These are phyloP conservation scores for Bradypodion pumilum DNA, from an alignment of 2,797 vertebrate species.

Conservation along the genomic window DNA sequence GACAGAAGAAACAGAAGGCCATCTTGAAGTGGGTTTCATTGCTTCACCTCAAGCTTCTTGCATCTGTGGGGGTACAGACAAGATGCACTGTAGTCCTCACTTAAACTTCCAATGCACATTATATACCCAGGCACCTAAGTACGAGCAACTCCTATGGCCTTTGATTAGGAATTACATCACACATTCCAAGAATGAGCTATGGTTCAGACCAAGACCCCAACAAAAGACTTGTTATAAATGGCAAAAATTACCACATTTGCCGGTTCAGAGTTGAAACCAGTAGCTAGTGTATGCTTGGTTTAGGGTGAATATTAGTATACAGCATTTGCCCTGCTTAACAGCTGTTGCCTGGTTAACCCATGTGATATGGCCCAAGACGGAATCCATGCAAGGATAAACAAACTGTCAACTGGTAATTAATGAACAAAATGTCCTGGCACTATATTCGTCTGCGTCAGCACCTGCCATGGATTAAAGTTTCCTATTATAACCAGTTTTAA, in stretches of 20 bases:
- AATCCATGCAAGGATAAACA: conserved; percentile 19
- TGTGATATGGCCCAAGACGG: conserved; percentile 8
- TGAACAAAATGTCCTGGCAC: conserved; percentile 20
- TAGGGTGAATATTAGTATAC: background rate
- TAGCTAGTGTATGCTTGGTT: background rate
- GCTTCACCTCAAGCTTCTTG: background rate
- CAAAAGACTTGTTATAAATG: conserved; percentile 9
- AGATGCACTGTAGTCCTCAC: too few relatives aligned
- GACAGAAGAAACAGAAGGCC: background rate
- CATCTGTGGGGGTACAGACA: too few relatives aligned
- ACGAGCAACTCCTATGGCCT: background rate
- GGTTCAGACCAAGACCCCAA: conserved; percentile 14
- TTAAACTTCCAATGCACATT: background rate
- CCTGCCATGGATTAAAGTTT: conserved; percentile 22
- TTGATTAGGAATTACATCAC: conserved; percentile 1
- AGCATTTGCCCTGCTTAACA: conserved; percentile 10
- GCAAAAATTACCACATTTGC: conserved; percentile 3
- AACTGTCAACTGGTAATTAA: conserved; percentile 20
- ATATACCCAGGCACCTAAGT: background rate
- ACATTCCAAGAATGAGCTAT: background rate
- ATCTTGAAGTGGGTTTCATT: background rate
- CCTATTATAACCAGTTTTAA: background rate
- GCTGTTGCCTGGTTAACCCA: conserved; percentile 26
- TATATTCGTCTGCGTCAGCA: conserved; percentile 13
- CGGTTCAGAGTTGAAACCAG: conserved; percentile 4